Evolutionary conservation across 2,888 invertebrate genomes (phyloP).

Genomic region (Drosophila differens): DNA sequence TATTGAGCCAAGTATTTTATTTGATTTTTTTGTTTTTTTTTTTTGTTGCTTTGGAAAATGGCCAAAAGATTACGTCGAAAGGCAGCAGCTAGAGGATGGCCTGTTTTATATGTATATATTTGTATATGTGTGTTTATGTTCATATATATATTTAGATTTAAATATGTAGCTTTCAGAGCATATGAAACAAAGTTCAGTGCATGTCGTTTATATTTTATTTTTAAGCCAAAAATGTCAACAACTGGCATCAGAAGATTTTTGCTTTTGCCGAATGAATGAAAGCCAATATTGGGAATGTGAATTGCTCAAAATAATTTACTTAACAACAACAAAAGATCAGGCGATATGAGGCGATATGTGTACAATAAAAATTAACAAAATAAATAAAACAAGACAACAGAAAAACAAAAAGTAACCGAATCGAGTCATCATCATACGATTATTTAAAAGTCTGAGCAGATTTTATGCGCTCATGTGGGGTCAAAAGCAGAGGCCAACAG

Average conservation of each 20-base stretch:
- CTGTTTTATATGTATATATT: slow-evolving; percentile 33
- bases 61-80: slow-evolving; percentile 55
- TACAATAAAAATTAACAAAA: not conserved
- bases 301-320: slow-evolving; percentile 8
- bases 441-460: slow-evolving; percentile 21
- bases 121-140: slow-evolving; percentile 9
- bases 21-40: not conserved
- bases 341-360: slow-evolving; percentile 23
- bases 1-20: slow-evolving; percentile 33
- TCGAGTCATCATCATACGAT: slow-evolving; percentile 26
- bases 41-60: slow-evolving; percentile 39
- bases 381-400: not conserved
- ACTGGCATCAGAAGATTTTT: slow-evolving; percentile 34
- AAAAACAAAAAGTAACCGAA: not conserved
- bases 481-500: slow-evolving; percentile 29
- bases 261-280: slow-evolving; percentile 34
- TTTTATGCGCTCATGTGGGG: slow-evolving; percentile 17
- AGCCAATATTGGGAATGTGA: slow-evolving; percentile 15
- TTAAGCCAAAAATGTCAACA: slow-evolving; percentile 32
- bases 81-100: slow-evolving; percentile 31
- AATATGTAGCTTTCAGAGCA: slow-evolving; percentile 18
- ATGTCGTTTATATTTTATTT: slow-evolving; percentile 16
- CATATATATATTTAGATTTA: slow-evolving; percentile 10
- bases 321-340: slow-evolving; percentile 23
- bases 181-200: slow-evolving; percentile 51